A percentile compares a stretch with the other conserved stretches of the same genome.
These are phyloP conservation scores for Hirudinaria manillensis DNA, from an alignment of 2,888 invertebrate genomes.

Conservation along the genomic window DNA sequence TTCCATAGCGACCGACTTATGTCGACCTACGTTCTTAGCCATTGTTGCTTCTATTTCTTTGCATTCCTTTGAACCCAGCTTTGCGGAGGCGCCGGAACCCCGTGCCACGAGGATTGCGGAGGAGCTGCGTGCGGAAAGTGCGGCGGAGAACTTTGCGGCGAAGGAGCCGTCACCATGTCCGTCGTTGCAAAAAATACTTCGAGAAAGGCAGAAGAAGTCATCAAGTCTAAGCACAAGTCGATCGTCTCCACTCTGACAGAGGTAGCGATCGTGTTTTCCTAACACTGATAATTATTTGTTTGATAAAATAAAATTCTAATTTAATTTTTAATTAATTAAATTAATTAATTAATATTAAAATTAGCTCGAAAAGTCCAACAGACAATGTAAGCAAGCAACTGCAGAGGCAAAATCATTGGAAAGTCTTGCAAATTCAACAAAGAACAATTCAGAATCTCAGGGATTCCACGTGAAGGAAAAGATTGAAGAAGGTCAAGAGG, in stretches of 20 bases:
- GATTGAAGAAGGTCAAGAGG: not conserved
- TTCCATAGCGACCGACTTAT: not conserved
- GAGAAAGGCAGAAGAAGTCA: slow-evolving; percentile 59
- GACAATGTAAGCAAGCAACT: slow-evolving; percentile 9
- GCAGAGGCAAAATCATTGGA: slow-evolving; percentile 13
- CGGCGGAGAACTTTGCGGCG: slow-evolving; percentile 60
- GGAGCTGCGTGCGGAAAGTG: slow-evolving; percentile 91
- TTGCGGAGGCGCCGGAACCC: slow-evolving; percentile 72
- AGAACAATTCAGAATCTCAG: not conserved
- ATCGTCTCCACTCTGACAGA: slow-evolving; percentile 62
- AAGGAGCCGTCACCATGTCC: slow-evolving; percentile 78
- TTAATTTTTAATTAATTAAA: too few species aligned
- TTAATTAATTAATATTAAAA: not conserved
- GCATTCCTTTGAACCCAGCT: slow-evolving; percentile 57
- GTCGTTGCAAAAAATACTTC: slow-evolving; percentile 35
- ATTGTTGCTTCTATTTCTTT: not conserved
- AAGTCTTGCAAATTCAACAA: not conserved
- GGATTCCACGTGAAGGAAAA: slow-evolving; percentile 3
- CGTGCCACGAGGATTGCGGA: slow-evolving; percentile 84
- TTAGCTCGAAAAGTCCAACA: not conserved
- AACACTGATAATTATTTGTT: not conserved
- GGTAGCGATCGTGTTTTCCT: slow-evolving; percentile 9
- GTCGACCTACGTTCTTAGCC: too few species aligned
- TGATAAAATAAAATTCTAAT: not conserved
- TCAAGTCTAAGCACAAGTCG: slow-evolving; percentile 69